A percentile compares a stretch with the other conserved stretches of the same genome.
These are phyloP conservation scores for Sanderia malayensis DNA, from an alignment of 30 jellyfish, hydroid and myxozoan species.

Conservation along the genomic window DNA sequence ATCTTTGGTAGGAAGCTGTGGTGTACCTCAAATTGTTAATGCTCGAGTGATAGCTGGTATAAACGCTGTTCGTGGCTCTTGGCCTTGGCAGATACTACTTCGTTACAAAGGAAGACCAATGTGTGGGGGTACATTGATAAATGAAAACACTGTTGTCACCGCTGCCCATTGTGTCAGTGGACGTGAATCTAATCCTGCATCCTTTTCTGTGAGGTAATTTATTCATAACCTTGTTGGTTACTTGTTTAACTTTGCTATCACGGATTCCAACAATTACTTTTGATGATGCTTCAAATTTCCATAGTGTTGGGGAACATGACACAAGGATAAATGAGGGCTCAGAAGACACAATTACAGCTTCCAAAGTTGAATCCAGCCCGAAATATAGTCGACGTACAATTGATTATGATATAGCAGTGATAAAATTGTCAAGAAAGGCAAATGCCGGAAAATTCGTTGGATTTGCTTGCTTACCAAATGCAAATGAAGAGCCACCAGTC, in stretches of 20 bases:
- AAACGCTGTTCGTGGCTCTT: conserved; percentile 67
- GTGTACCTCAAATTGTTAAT: neutral
- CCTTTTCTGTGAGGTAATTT: conserved; percentile 28
- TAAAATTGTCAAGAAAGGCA: conserved; percentile 65
- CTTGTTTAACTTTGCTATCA: too few relatives aligned
- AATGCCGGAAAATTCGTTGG: conserved; percentile 45
- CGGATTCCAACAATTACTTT: neutral
- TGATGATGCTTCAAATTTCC: neutral
- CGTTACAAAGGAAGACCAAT: conserved; percentile 32
- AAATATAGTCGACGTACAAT: conserved; percentile 33
- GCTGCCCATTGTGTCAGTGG: conserved; percentile 82
- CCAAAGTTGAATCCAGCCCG: conserved; percentile 45
- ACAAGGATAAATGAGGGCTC: conserved; percentile 31
- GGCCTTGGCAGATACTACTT: conserved; percentile 91
- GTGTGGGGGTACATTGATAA: conserved; percentile 86
- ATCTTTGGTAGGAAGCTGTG: neutral
- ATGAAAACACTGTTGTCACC: conserved; percentile 66
- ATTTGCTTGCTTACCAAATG: conserved; percentile 74
- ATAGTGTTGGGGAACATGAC: conserved; percentile 56
- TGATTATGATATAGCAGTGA: conserved; percentile 74
- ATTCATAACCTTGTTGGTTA: too few relatives aligned
- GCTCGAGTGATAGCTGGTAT: conserved; percentile 67
- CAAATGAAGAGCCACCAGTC: conserved; percentile 47
- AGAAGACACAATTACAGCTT: conserved; percentile 40
- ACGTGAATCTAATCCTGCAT: conserved; percentile 27